Conservation (phyloP, 2,797 vertebrate species). For the Remorina albescens region DNA sequence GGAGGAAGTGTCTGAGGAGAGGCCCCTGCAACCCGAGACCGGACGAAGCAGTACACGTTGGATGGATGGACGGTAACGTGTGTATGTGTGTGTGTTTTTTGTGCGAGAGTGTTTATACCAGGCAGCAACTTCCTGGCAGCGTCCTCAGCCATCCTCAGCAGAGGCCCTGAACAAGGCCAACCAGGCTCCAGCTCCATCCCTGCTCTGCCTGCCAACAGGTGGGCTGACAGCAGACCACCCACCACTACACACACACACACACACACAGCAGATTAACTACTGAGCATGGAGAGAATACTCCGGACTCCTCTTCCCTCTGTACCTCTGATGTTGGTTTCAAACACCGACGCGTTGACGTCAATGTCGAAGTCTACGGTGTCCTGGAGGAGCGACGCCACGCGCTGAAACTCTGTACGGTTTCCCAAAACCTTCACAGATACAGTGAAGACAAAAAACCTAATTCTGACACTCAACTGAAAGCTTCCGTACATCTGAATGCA, state of each 20-base stretch:
- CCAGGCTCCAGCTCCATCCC: conserved; percentile 91
- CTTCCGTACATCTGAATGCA: background rate
- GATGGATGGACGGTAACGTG: too few relatives aligned
- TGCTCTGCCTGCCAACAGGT: conserved; percentile 76
- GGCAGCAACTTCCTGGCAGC: conserved; percentile 96
- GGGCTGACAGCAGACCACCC: conserved; percentile 75
- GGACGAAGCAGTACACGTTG: too few relatives aligned
- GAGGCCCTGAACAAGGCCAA: conserved; percentile 95
- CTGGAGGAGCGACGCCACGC: conserved; percentile 93
- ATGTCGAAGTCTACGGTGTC: conserved; percentile 94
- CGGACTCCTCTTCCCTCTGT: fast-evolving
- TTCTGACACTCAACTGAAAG: background rate
- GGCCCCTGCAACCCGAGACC: too few relatives aligned
- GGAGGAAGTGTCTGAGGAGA: too few relatives aligned
- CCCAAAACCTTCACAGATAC: conserved; percentile 88
- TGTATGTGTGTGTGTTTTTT: conserved; percentile 8
- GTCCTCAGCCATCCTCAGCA: conserved; percentile 95
- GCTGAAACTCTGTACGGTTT: conserved; percentile 94
- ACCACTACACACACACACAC: conserved; percentile 65
- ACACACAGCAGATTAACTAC: background rate
- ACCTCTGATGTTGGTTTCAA: conserved; percentile 99
- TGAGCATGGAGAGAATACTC: background rate
- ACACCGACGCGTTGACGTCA: conserved; percentile 96
- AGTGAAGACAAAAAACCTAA: too few relatives aligned
- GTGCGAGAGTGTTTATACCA: conserved; percentile 82